These are phyloP conservation scores for Oxycera nigricornis DNA, from an alignment of 2,888 invertebrate genomes.

Conservation along the genomic window DNA sequence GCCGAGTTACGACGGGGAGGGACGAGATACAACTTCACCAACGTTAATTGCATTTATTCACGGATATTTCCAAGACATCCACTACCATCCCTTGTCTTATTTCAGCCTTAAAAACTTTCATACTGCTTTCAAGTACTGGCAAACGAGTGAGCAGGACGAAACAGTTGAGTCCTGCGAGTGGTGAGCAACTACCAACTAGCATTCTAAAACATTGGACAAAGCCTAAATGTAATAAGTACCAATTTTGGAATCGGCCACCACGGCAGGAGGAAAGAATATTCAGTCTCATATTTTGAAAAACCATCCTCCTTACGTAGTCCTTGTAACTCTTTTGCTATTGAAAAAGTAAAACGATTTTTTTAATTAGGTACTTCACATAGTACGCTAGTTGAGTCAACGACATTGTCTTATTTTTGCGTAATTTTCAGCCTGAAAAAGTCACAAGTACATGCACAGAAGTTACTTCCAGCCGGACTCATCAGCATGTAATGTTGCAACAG, in stretches of 20 bases:
- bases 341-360: constrained; percentile 39
- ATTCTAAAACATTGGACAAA: no score
- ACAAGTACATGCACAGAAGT: not conserved
- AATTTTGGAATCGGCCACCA: constrained; percentile 22
- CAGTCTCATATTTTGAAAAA: not conserved
- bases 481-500: not conserved
- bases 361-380: constrained; percentile 41
- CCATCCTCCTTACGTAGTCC: not conserved
- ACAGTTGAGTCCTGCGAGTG: not conserved
- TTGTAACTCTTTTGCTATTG: not conserved
- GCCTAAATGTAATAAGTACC: constrained; percentile 36
- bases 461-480: constrained; percentile 25
- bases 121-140: constrained; percentile 33
- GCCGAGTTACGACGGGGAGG: constrained; percentile 41
- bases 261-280: not conserved
- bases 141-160: not conserved
- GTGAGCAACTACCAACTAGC: constrained; percentile 39
- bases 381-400: constrained; percentile 19
- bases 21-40: constrained; percentile 47
- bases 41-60: constrained; percentile 53
- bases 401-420: constrained; percentile 21
- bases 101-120: no score
- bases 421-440: no score
- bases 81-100: no score
- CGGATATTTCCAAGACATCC: constrained; percentile 44